These are phyloP conservation scores for Hyaena hyaena DNA, from an alignment of 2,113 vertebrate genomes.

Conservation along the genomic window DNA sequence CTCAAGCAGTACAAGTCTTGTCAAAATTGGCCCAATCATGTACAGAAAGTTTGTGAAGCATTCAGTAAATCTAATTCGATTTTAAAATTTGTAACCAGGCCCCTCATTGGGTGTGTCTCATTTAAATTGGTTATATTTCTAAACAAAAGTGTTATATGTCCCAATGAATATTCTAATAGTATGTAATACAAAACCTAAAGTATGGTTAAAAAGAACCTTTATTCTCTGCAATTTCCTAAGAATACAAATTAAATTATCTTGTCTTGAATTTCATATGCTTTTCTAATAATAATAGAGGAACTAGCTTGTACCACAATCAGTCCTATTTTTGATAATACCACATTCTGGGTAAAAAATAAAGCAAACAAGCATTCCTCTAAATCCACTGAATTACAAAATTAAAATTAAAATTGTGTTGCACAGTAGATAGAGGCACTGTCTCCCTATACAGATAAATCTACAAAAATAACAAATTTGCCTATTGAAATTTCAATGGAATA, in stretches of 20 bases:
- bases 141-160: neutral
- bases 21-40: neutral
- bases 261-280: neutral
- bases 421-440: neutral
- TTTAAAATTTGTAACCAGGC: slow-evolving; percentile 38
- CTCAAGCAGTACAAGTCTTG: neutral
- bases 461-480: neutral
- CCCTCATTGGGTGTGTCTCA: neutral
- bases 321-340: neutral
- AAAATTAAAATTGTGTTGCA: neutral
- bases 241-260: neutral
- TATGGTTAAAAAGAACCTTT: neutral
- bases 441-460: neutral
- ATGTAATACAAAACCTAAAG: neutral
- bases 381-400: neutral
- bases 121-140: slow-evolving; percentile 16
- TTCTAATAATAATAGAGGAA: neutral
- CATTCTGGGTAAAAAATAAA: neutral
- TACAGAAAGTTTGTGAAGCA: neutral
- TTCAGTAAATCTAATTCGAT: slow-evolving; percentile 48
- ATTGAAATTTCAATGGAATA: neutral
- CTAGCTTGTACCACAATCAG: neutral
- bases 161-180: neutral
- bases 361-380: neutral
- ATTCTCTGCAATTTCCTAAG: neutral